Evolutionary conservation across 2,113 vertebrate species (phyloP), one percentile per base, ranked within the genome.

Genomic region (Onychorhynchus coronatus): DNA sequence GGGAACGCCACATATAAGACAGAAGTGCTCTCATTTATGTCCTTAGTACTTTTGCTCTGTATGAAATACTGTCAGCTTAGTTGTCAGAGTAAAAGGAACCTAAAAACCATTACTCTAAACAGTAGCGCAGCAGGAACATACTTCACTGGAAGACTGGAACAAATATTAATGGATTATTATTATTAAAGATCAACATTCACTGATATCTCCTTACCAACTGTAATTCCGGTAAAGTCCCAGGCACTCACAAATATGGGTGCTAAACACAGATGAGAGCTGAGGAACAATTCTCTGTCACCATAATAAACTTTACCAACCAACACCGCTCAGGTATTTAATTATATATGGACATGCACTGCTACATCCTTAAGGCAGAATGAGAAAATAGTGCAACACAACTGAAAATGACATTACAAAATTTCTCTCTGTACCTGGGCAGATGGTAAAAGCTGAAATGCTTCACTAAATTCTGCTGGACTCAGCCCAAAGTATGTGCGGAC

Each of bases 371-470:
- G 28, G 53, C 41, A 93, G 46, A 89, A 91, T 4, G 14, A 79
- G n/a, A 55, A 81, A 93, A 31, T 1, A 44, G 14, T 11, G 11
- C 39, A 46, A 27, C 80, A 24, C 24, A 81, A 19, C 9, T 86
- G 84, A 66, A 88, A 89, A 22, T 0, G 0, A 4, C 19, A 49
- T 24, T 24, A 70, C 3, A 18, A 31, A 53, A 62, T 42, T 73
- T 65, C 33, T 30, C 28, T 80, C 47, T 3, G 1, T 58, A 74
- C 50, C 33, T 63, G 47, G 67, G 59, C 71, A 96, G 88, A 85
- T 70, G 75, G 50, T 28, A 62, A 68, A 30, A 89, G 70, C 44
- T 49, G 28, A 88, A 89, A 93, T 21, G 20, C 68, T 65, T 91
- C 46, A 50, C 73, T 75, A 21, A 8, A 37, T 79, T 58, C 41